Base-by-base conservation (phyloP, 2,888 invertebrate species). In the Chrysotoxum bicinctum region DNA sequence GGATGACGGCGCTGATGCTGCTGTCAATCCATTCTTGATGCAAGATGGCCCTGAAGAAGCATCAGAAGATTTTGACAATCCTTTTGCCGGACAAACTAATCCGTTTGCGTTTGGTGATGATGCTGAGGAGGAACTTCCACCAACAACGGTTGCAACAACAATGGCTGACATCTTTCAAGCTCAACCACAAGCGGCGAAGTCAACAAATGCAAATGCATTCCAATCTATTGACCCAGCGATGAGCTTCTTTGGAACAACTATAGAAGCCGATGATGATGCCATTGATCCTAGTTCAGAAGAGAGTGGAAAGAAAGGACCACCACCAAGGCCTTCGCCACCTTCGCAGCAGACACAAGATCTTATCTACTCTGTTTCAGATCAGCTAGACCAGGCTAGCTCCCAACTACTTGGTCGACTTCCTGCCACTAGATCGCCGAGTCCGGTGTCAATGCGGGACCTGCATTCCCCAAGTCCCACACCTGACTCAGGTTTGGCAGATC, bases 391-490 rank as follows among this genome's bases (percentile, higher is more conserved):
- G 64, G 96, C 97, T 0, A 97, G 97, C 88, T 95, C 96, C 4
- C 96, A 97, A 89, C 92, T 98, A 69, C 91, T 97, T 74, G 96
- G 97, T 88, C 95, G 97, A 80, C 94, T 97, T 82, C 96, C 97
- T 68, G 96, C 95, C 6, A 97, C 97, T 0, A 94, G 97, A 87
- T 96, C 97, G 1, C 97, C 97, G 0, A 97, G 97, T 91, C 97
- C 97, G 0, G 96, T 97, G 0, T 95, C 97, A 10, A 96, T 96
- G 93, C 93, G 96, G 50, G 96, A 96, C 88, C 93, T 96, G 10
- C 96, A 97, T 90, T 96, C 97, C 0, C 97, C 97, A 0, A 96
- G 97, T 89, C 97, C 97, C 3, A 97, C 97, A 0, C 96, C 95
- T 0, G 95, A 95, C 87, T 93, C 94, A 19, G 93, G 93, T 1